Evolutionary conservation across 2,113 vertebrate species (phyloP).

Genomic region (Heptranchias perlo): DNA sequence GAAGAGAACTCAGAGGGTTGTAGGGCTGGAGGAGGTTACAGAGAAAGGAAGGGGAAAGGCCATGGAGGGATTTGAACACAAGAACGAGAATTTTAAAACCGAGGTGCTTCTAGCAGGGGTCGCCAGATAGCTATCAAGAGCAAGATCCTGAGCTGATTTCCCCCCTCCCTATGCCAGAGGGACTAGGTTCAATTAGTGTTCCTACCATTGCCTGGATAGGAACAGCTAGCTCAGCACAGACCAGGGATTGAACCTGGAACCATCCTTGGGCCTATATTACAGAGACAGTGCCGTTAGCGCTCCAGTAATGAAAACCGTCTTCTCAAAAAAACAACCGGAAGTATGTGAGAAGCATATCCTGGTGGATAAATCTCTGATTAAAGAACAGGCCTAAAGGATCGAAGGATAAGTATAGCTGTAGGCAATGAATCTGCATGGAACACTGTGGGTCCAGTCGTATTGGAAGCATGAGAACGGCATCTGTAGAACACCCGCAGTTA

Average conservation of each 20-base stretch:
- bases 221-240: too few relatives aligned
- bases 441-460: neutral
- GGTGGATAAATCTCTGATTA: neutral
- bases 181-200: too few relatives aligned
- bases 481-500: neutral
- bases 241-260: too few relatives aligned
- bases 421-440: neutral
- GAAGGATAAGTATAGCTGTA: neutral
- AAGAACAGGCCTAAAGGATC: neutral
- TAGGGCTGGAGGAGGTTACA: neutral
- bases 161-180: too few relatives aligned
- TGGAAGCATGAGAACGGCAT: too few relatives aligned
- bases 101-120: neutral
- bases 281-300: neutral
- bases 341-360: neutral
- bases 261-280: too few relatives aligned
- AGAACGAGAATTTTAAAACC: neutral
- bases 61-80: neutral
- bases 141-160: neutral
- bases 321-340: neutral
- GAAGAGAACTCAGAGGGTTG: neutral
- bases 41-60: neutral
- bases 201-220: too few relatives aligned
- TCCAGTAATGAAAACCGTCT: neutral
- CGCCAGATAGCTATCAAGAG: neutral